Evolutionary conservation across 2,797 vertebrate species (phyloP).

Genomic region (Arrhamphus sclerolepis): DNA sequence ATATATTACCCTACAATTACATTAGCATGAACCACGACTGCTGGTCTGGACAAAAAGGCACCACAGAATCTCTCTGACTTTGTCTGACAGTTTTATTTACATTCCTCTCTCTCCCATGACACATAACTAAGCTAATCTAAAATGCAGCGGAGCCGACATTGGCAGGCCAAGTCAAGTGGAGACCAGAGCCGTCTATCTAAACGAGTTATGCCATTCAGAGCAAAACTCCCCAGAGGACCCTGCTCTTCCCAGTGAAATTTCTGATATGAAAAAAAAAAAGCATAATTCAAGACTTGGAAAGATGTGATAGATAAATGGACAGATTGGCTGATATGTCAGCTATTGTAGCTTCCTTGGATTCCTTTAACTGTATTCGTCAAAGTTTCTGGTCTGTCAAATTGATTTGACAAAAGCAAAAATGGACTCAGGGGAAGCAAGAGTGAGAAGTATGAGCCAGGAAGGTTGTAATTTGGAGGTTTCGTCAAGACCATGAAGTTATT

Average conservation of each 20-base stretch:
- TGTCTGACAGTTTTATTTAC: constrained; percentile 65
- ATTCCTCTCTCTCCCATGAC: constrained; percentile 58
- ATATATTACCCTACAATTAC: constrained; percentile 60
- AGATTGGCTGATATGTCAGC: constrained; percentile 2
- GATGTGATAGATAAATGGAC: constrained; percentile 13
- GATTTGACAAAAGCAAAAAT: constrained; percentile 10
- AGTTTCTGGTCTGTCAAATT: constrained; percentile 22
- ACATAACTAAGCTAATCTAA: constrained; percentile 62
- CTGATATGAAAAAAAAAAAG: constrained; percentile 28
- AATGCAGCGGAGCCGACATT: constrained; percentile 49
- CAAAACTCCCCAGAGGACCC: constrained; percentile 33
- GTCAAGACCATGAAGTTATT: constrained; percentile 3
- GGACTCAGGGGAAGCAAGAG: constrained; percentile 8
- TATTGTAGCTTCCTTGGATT: constrained; percentile 1
- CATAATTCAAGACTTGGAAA: constrained; percentile 4
- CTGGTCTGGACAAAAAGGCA: constrained; percentile 70
- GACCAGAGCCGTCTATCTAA: constrained; percentile 62
- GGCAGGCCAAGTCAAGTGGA: constrained; percentile 37
- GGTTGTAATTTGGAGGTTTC: constrained; percentile 13
- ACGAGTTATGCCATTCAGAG: constrained; percentile 50
- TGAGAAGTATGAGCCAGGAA: constrained; percentile 1
- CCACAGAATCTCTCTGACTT: constrained; percentile 55
- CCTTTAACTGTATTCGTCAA: constrained; percentile 14
- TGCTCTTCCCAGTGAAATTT: constrained; percentile 23
- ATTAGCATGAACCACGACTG: constrained; percentile 59